Evolutionary conservation across 2,113 vertebrate genomes (phyloP), one percentile per base, ranked within the genome.

Genomic region (Alectura lathami): DNA sequence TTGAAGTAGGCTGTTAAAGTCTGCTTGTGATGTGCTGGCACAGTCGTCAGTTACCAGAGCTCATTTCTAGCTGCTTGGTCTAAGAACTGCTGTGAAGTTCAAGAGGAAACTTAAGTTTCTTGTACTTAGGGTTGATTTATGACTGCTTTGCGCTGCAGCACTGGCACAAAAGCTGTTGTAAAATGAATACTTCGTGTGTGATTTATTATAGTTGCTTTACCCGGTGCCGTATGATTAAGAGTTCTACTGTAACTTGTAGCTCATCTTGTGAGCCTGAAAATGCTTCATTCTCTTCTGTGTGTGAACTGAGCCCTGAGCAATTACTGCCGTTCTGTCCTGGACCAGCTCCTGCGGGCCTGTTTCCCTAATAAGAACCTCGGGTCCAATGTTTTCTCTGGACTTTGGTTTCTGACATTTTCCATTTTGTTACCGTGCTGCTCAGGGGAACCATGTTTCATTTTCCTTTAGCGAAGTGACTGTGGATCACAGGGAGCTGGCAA

Each of bases 51-150:
- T 5, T 23, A 32, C 36, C 11, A 2, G 20, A 62, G 40, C 20
- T 59, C 2, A 1, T 38, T 40, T 70, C 29, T 13, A 59, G 62
- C 60, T 84, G 24, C 36, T 59, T 23, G 8, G 8, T 14, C n/a
- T n/a, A 36, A 85, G 43, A 75, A 10, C 20, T 43, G 56, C 75
- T 53, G 1, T 5, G 53, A 60, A 85, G 34, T 66, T 88, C 30
- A 40, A 78, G 54, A 16, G 77, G 56, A 48, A 90, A 56, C 32
- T 29, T 17, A 18, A 81, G 34, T 54, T 66, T 66, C 26, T 72
- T 74, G 18, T 17, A 11, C 29, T 93, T 83, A 2, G 9, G 20
- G 17, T 63, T 94, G 87, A 96, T 94, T 80, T 91, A 93, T 87
- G 84, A 15, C 16, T 13, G 2, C 23, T 72, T 42, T 80, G 73